Conservation (phyloP, 2,888 invertebrate genomes). For the Tethea ocularis region DNA sequence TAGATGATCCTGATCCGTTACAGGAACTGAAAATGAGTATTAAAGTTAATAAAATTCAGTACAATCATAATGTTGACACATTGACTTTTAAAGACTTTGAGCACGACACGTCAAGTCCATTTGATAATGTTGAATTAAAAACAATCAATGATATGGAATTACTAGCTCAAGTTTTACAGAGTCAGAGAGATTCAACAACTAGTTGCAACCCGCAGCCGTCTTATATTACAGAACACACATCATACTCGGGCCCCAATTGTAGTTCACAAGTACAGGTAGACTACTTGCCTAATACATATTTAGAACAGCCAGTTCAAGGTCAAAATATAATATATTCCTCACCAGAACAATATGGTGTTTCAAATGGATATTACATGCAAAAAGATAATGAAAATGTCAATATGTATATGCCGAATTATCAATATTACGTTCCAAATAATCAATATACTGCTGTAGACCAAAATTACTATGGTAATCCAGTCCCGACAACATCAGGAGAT, state of each 20-base stretch:
- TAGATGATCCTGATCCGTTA: conserved; percentile 78
- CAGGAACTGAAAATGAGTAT: conserved; percentile 62
- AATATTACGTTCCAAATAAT: conserved; percentile 66
- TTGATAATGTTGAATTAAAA: conserved; percentile 96
- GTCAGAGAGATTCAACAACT: conserved; percentile 61
- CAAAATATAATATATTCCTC: conserved; percentile 62
- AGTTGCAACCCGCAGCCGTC: conserved; percentile 51
- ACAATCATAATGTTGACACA: conserved; percentile 68
- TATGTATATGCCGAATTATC: conserved; percentile 70
- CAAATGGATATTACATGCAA: conserved; percentile 68
- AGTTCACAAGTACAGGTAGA: conserved; percentile 65
- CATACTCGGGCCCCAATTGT: conserved; percentile 57
- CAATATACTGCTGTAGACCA: conserved; percentile 51
- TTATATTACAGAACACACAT: conserved; percentile 49
- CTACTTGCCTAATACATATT: conserved; percentile 69
- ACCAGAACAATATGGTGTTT: conserved; percentile 61
- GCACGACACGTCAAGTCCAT: conserved; percentile 95
- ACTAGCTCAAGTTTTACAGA: conserved; percentile 89
- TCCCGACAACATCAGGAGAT: conserved; percentile 52
- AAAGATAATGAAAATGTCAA: conserved; percentile 54
- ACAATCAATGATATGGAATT: conserved; percentile 96
- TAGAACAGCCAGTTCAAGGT: conserved; percentile 64
- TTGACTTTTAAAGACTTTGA: conserved; percentile 92
- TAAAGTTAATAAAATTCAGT: conserved; percentile 61
- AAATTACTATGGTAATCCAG: conserved; percentile 52